Evolutionary conservation across 2,888 invertebrate genomes (phyloP).

Genomic region (Hyalella azteca): DNA sequence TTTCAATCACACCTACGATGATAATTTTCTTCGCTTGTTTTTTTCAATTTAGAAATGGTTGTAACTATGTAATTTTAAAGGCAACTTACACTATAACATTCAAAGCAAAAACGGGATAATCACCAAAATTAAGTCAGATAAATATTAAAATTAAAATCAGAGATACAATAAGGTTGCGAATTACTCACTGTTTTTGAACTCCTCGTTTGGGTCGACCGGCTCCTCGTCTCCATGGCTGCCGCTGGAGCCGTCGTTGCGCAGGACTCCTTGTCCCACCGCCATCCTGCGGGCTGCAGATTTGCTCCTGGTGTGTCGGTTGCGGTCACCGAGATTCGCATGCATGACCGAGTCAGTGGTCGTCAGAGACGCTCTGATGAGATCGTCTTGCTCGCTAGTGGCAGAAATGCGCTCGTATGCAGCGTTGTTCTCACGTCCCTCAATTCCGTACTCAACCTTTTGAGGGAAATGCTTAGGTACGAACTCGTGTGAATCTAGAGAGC

Average conservation of each 20-base stretch:
- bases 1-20: too few species aligned
- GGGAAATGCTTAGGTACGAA: slow-evolving; percentile 11
- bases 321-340: background rate
- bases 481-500: background rate
- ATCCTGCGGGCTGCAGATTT: background rate
- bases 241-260: background rate
- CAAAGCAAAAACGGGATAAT: too few species aligned
- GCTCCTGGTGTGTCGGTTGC: slow-evolving; percentile 1
- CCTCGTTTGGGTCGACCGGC: slow-evolving; percentile 1
- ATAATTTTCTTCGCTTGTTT: too few species aligned
- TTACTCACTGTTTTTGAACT: slow-evolving; percentile 35
- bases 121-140: too few species aligned
- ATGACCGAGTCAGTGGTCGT: background rate
- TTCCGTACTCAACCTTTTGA: background rate
- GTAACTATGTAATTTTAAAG: too few species aligned
- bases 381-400: background rate
- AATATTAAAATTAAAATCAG: too few species aligned
- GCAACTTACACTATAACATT: too few species aligned
- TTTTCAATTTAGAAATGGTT: too few species aligned
- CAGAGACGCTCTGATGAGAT: background rate
- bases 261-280: background rate
- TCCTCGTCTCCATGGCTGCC: background rate
- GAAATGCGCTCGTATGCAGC: background rate
- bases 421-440: background rate
- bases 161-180: too few species aligned